Evolutionary conservation across 2,888 invertebrate genomes (phyloP).

Genomic region (Epistrophe grossulariae): DNA sequence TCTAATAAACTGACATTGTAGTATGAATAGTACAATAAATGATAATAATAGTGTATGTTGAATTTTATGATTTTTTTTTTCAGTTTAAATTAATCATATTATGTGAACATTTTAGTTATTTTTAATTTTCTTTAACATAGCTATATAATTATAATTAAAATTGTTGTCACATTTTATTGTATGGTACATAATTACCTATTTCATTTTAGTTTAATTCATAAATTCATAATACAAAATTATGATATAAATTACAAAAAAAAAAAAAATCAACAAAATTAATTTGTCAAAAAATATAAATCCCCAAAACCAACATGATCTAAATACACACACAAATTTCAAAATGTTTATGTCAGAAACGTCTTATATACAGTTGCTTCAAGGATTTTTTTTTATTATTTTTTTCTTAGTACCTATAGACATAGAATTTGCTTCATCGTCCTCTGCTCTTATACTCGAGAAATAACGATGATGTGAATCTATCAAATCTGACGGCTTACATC

Average conservation of each 20-base stretch:
- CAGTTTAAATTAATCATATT: too few relatives aligned
- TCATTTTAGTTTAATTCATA: too few relatives aligned
- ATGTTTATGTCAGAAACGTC: slow-evolving; percentile 1
- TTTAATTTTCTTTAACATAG: too few relatives aligned
- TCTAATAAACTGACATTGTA: too few relatives aligned
- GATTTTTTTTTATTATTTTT: background rate
- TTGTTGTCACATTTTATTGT: too few relatives aligned
- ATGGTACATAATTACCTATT: too few relatives aligned
- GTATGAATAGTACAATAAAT: too few relatives aligned
- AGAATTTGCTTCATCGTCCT: slow-evolving; percentile 3
- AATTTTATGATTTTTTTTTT: too few relatives aligned
- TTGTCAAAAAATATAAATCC: slow-evolving; percentile 11
- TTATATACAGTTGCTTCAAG: slow-evolving; percentile 1
- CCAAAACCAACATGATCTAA: background rate
- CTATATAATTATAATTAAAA: too few relatives aligned
- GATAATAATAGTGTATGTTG: too few relatives aligned
- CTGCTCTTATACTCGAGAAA: slow-evolving; percentile 15
- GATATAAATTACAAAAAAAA: background rate
- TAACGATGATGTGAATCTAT: slow-evolving; percentile 76
- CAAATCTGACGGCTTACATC: slow-evolving; percentile 75
- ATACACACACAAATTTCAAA: background rate
- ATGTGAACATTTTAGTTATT: too few relatives aligned
- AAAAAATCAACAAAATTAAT: slow-evolving; percentile 3
- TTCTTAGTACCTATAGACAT: background rate
- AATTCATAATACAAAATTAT: too few relatives aligned